Evolutionary conservation across 2,888 invertebrate species (phyloP), one percentile per base, ranked within the genome.

Genomic region (Rutpela maculata): DNA sequence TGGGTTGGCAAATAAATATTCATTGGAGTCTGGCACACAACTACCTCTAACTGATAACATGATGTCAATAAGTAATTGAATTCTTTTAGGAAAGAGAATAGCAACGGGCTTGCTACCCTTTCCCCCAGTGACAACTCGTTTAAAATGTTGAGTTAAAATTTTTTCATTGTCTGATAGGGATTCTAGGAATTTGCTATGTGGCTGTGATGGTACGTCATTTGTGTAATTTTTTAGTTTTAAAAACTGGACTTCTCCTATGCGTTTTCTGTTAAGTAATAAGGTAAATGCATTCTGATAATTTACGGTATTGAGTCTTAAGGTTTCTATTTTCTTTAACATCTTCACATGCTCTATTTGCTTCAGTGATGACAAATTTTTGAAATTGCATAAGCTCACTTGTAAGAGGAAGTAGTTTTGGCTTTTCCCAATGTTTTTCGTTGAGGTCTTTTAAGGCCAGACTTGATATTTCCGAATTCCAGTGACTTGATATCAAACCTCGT

Each of bases 1-100:
- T 22, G 78, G 78, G 66, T 83, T 82, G 17, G 80, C 81, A 77
- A 82, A 84, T 63, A 82, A 68, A 78, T 84, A 84, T 31, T 81
- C 76, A 75, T 83, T 84, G 15, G 74, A 72, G 57, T 77, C 56
- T 17, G 81, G 75, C 43, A 80, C 78, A 60, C 76, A 80, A 38
- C 66, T 17, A 59, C 56, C 26, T 79, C 83, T 62, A 59, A 78
- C 63, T 43, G 9, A 18, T 35, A 69, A 60, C 19, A 75, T 10
- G 4, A 59, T 7, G 57, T 74, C 26, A 31, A 76, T 78, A 62
- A 59, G 62, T 73, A 78, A 50, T 57, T 83, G 82, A n/a, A 80
- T 66, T 18, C 71, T 26, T 57, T 63, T 5, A n/a, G 59, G 66
- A n/a, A n/a, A n/a, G n/a, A n/a, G n/a, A n/a, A n/a, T n/a, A n/a